A percentile compares a stretch with the other conserved stretches of the same genome.
Evolutionary conservation across 2,797 vertebrate species (phyloP).

Genomic region (Phoeniculus purpureus): DNA sequence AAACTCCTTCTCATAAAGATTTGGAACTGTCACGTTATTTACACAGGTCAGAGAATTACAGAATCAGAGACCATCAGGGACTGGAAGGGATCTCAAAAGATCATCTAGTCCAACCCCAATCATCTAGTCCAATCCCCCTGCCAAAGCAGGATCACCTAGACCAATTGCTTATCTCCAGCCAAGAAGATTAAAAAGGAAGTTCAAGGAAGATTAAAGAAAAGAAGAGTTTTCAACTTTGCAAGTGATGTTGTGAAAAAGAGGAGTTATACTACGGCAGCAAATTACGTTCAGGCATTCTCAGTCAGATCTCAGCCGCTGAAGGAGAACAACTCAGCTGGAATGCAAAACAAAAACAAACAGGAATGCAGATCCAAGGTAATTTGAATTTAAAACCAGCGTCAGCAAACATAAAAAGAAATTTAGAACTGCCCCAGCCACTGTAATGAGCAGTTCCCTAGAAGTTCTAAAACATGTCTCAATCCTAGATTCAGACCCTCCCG

Average conservation of each 20-base stretch:
- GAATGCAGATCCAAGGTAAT: slow-evolving; percentile 37
- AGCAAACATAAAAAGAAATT: slow-evolving; percentile 29
- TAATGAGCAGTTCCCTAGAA: not conserved
- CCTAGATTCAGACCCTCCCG: not conserved
- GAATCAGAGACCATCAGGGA: too few relatives aligned
- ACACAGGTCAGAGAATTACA: not conserved
- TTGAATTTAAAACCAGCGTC: slow-evolving; percentile 58
- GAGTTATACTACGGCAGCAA: not conserved
- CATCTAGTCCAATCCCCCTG: too few relatives aligned
- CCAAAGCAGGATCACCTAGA: too few relatives aligned
- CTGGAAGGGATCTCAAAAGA: too few relatives aligned
- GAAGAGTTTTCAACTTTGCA: not conserved
- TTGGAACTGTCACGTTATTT: not conserved
- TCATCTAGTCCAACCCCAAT: too few relatives aligned
- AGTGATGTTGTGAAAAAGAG: not conserved
- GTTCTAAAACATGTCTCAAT: too few relatives aligned
- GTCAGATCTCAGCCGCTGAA: slow-evolving; percentile 8
- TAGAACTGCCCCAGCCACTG: slow-evolving; percentile 40
- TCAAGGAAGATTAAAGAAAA: not conserved
- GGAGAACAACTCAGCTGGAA: slow-evolving; percentile 58
- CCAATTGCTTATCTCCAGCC: not conserved
- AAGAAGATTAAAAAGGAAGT: too few relatives aligned
- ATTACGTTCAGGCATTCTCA: not conserved
- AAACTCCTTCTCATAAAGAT: not conserved
- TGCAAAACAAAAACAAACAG: slow-evolving; percentile 69